Conservation (phyloP, 2,113 vertebrate genomes). For the Chamaea fasciata region DNA sequence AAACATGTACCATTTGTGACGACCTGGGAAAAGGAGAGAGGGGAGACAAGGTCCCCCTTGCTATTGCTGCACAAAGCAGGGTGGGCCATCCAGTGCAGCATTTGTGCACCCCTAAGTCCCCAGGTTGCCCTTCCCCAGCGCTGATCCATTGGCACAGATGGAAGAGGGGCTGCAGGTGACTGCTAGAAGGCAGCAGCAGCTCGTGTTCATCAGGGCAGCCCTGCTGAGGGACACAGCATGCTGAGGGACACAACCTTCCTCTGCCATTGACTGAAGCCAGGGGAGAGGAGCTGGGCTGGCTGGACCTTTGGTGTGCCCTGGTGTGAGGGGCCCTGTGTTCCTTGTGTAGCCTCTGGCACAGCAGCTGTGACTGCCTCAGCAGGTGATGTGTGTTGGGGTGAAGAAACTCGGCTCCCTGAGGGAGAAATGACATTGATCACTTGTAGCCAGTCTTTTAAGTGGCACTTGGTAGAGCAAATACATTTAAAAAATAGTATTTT, state of each 20-base stretch:
- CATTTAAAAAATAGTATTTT: background rate
- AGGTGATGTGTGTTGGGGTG: background rate
- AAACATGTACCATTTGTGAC: background rate
- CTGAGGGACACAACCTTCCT: background rate
- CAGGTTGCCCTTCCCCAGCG: background rate
- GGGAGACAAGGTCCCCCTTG: background rate
- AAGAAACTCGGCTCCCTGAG: background rate
- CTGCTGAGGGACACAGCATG: background rate
- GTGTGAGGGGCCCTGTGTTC: background rate
- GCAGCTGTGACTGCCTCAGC: background rate
- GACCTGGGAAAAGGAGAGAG: background rate
- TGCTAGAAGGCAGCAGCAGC: background rate
- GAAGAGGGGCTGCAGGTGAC: background rate
- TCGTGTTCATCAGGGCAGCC: background rate
- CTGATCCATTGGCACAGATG: accelerated
- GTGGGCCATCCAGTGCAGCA: background rate
- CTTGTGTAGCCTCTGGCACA: background rate
- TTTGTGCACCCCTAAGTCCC: background rate
- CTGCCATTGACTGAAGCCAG: background rate
- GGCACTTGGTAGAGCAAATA: background rate
- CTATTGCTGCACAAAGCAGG: background rate
- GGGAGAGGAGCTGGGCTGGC: background rate
- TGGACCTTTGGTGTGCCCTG: background rate
- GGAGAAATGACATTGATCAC: background rate
- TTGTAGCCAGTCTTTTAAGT: background rate